Base-by-base conservation (phyloP, 2,888 invertebrate genomes). In the Tetranychus piercei region DNA sequence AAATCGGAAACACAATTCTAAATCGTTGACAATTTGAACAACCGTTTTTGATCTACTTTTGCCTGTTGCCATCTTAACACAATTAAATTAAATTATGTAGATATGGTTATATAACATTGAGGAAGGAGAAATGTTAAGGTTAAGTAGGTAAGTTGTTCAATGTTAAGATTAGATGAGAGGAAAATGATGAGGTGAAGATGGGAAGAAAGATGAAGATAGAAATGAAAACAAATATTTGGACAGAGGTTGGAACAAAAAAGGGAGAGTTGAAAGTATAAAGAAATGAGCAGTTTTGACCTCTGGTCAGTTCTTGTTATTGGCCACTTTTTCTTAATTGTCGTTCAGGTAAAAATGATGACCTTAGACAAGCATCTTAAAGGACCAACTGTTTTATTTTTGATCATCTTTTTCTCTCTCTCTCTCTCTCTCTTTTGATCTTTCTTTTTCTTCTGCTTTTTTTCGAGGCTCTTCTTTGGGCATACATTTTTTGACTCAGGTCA, bases 381-480 rank as follows among this genome's bases (percentile, higher is more conserved):
- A 5, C 34, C 34, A 34, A 34, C 20, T 23, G 34, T n/a, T 71
- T 71, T 18, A 34, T 71, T 71, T 34, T 34, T 34, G 34, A 34
- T 34, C 34, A 34, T 71, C 71, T 71, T 15, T 23, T 22, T 70
- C 70, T 70, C 70, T 7, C 70, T 70, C 70, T 70, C 3, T 70
- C 23, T 70, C 70, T 70, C 70, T 70, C 70, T 70, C 70, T 70
- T n/a, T 70, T 20, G 15, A 5, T 23, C 70, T 70, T 20, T 70
- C 70, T 70, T 20, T 3, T 20, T 70, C 70, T 70, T 20, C 22
- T 20, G 11, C 70, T 70, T 20, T 70, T n/a, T 70, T 20, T 70
- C 70, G 15, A 15, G 18, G 18, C 6, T n/a, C n/a, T 7, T 65
- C 6, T 65, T 2, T 65, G 18, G 15, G 65, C 65, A 66, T 66